Conservation (phyloP, 2,888 invertebrate species). For the Merodon equestris region DNA sequence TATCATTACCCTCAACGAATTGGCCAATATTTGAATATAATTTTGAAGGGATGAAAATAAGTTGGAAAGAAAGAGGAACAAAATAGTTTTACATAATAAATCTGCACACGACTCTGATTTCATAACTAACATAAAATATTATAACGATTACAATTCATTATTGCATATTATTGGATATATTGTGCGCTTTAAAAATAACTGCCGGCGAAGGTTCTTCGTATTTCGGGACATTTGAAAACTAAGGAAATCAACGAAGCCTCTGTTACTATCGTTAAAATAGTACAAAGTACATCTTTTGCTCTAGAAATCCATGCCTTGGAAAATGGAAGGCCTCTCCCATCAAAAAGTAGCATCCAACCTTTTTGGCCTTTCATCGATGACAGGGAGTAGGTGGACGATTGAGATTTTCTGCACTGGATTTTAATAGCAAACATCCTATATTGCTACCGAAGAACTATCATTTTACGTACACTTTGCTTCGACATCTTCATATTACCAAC, state of each 20-base stretch:
- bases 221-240: conserved; percentile 13
- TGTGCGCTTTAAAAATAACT: conserved; percentile 39
- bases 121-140: conserved; percentile 38
- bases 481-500: too few species aligned
- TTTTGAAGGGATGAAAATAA: conserved; percentile 27
- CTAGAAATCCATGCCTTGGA: conserved; percentile 15
- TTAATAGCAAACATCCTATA: conserved; percentile 43
- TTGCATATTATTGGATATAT: conserved; percentile 40
- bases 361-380: conserved; percentile 52
- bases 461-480: too few species aligned
- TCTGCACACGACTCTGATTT: conserved; percentile 2
- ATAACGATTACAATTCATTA: conserved; percentile 31
- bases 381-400: conserved; percentile 57
- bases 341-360: conserved; percentile 35
- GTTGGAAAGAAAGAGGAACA: conserved; percentile 39
- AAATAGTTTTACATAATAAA: conserved; percentile 37
- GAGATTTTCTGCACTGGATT: too few species aligned
- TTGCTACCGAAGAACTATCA: conserved; percentile 47
- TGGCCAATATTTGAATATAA: not conserved
- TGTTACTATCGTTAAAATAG: conserved; percentile 27
- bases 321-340: conserved; percentile 5
- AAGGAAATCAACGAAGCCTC: conserved; percentile 28
- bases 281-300: conserved; percentile 33
- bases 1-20: too few species aligned
- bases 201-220: conserved; percentile 9